Base-by-base conservation (phyloP, 2,113 vertebrate species). In the Dendropsophus ebraccatus region DNA sequence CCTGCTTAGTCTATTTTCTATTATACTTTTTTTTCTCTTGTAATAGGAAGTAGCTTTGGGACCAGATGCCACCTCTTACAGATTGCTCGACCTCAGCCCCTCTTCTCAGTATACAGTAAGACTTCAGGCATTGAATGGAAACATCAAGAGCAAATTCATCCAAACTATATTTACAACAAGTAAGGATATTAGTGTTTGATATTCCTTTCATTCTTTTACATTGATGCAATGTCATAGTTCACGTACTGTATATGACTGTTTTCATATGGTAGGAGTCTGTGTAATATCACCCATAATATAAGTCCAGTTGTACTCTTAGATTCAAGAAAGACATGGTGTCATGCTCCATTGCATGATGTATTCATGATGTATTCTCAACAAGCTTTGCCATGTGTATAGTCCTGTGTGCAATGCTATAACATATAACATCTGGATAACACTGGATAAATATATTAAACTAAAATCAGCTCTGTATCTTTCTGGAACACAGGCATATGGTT, bases 91-190 rank as follows among this genome's bases (percentile, higher is more conserved):
- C 47, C 94, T 99, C 78, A 96, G 90, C 16, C 94, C 97, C 23
- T 97, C 97, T 85, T 96, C 96, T 0, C 94, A 95, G 75, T 98
- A 99, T 87, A 95, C 91, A 0, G 96, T 95, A 81, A 95, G 89
- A 87, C 92, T 99, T 76, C 96, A 98, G 91, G 97, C 98, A 0
- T 87, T 97, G 50, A 94, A 92, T 0, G 94, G 94, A 1, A 92
- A 94, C 5, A 92, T 97, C 90, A 96, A 93, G 82, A 99, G 97
- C 94, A 94, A 93, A 87, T 87, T 90, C 0, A 93, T 96, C 90
- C 93, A 94, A 62, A 94, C 95, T 0, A 6, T 92, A 84, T 96
- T 99, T 91, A 96, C 94, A 87, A 99, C 97, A 91, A 96, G 98
- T 99, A 94, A 95, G 96, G 81, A 23, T 41, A 5, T 13, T 28